A percentile compares a stretch with the other conserved stretches of the same genome.
Conservation (phyloP, 2,113 vertebrate genomes). For the Ceyx melanurus region DNA sequence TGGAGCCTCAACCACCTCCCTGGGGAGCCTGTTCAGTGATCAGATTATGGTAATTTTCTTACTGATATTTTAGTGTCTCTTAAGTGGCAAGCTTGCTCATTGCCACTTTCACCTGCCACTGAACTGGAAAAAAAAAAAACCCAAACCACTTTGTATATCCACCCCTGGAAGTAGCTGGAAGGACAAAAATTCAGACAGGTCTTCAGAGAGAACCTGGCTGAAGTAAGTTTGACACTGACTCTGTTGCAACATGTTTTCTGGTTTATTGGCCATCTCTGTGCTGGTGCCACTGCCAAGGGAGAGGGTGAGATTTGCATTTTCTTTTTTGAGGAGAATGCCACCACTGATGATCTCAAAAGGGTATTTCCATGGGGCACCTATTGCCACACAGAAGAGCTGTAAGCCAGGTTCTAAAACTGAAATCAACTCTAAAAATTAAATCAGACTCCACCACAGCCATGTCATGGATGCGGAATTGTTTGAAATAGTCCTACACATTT, state of each 20-base stretch:
- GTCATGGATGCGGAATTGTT: not conserved
- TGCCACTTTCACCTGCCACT: not conserved
- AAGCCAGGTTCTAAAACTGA: not conserved
- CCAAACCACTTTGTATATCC: not conserved
- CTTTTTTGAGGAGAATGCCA: not conserved
- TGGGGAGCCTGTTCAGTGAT: no score
- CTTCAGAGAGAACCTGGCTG: not conserved
- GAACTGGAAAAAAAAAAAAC: not conserved
- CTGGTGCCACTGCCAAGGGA: not conserved
- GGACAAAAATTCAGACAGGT: not conserved
- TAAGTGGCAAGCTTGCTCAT: not conserved
- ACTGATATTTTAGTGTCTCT: not conserved
- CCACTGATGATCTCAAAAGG: not conserved
- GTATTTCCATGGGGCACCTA: not conserved
- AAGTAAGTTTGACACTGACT: not conserved
- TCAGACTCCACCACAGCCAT: not conserved
- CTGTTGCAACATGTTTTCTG: not conserved
- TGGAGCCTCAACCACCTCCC: no score
- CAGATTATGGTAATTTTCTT: not conserved
- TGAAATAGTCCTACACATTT: not conserved
- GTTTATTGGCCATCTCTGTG: not conserved
- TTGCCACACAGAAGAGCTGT: not conserved
- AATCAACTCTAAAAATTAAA: not conserved
- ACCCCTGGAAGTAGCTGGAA: not conserved
- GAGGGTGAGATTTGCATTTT: constrained; percentile 50